phyloP scores from a whole-genome alignment of 1,140 invertebrate species.

The Colletes latitarsis region DNA sequence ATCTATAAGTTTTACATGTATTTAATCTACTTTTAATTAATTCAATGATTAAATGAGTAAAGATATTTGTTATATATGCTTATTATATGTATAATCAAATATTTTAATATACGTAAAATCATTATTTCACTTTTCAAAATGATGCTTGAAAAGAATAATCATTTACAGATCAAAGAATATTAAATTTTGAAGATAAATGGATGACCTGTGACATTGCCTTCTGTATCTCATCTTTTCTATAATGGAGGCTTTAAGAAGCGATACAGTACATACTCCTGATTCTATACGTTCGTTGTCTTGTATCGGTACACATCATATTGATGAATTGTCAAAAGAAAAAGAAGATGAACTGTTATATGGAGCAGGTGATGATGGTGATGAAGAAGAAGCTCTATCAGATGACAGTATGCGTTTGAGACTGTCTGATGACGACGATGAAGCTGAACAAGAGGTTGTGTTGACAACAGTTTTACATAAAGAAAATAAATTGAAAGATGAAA shows the following conservation, averaged over 20 bases:
- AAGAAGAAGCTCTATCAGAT: conserved; percentile 74
- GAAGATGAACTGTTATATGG: conserved; percentile 70
- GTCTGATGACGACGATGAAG: conserved; percentile 77
- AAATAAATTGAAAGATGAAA: conserved; percentile 15
- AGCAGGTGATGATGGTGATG: conserved; percentile 71
- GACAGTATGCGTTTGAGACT: conserved; percentile 75
- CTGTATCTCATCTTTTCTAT: conserved; percentile 42
- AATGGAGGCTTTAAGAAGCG: conserved; percentile 73
- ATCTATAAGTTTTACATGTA: too few relatives aligned
- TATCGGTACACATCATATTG: conserved; percentile 52
- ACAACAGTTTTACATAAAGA: conserved; percentile 3
- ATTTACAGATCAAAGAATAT: conserved; percentile 63
- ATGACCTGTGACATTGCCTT: conserved; percentile 55
- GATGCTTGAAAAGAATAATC: conserved; percentile 29
- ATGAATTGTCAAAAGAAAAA: conserved; percentile 69
- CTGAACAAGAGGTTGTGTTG: conserved; percentile 45
- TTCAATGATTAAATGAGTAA: not conserved
- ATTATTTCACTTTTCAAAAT: conserved; percentile 7
- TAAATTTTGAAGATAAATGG: conserved; percentile 58
- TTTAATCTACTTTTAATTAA: conserved; percentile 1
- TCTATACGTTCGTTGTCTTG: conserved; percentile 55
- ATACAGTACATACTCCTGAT: conserved; percentile 65
- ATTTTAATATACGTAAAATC: not conserved
- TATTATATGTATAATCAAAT: not conserved
- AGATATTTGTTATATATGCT: not conserved